Conservation (phyloP, 1,140 invertebrate species). For the Aphelenchoides fujianensis region DNA sequence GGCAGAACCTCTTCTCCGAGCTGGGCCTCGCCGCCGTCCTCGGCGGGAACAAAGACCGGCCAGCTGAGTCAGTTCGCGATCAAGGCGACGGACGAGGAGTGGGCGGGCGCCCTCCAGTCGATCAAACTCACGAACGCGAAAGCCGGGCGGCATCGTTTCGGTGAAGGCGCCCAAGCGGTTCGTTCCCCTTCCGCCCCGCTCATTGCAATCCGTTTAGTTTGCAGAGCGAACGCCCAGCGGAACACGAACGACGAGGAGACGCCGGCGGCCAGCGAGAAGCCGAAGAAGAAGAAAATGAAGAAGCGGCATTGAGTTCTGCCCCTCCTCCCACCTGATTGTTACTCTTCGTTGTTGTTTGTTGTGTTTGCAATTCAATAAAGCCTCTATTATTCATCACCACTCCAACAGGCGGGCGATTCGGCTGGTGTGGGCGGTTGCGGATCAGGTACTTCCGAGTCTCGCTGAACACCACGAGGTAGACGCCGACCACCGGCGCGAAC, state of each 20-base stretch:
- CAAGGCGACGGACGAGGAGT: slow-evolving; percentile 17
- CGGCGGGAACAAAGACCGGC: neutral
- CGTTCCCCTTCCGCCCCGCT: neutral
- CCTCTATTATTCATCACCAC: slow-evolving; percentile 35
- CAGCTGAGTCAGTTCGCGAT: slow-evolving; percentile 14
- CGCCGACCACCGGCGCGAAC: slow-evolving; percentile 51
- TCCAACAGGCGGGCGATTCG: slow-evolving; percentile 51
- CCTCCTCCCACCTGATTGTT: slow-evolving; percentile 10
- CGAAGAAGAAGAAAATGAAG: slow-evolving; percentile 5
- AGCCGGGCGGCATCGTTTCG: slow-evolving; percentile 9
- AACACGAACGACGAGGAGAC: neutral
- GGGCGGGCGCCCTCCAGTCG: neutral
- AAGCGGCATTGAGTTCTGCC: neutral
- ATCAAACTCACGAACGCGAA: slow-evolving; percentile 11
- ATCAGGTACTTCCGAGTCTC: slow-evolving; percentile 51
- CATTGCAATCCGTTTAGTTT: slow-evolving; percentile 1
- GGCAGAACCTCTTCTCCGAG: slow-evolving; percentile 25
- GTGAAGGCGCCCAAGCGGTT: slow-evolving; percentile 13
- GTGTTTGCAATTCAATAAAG: neutral
- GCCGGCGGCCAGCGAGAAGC: neutral
- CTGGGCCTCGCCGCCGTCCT: slow-evolving; percentile 22
- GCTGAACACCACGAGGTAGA: slow-evolving; percentile 51
- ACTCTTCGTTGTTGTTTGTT: slow-evolving; percentile 10
- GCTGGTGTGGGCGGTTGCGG: slow-evolving; percentile 49
- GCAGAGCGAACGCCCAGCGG: neutral